Conservation (phyloP, 2,888 invertebrate species). For the Calameuta filiformis region DNA sequence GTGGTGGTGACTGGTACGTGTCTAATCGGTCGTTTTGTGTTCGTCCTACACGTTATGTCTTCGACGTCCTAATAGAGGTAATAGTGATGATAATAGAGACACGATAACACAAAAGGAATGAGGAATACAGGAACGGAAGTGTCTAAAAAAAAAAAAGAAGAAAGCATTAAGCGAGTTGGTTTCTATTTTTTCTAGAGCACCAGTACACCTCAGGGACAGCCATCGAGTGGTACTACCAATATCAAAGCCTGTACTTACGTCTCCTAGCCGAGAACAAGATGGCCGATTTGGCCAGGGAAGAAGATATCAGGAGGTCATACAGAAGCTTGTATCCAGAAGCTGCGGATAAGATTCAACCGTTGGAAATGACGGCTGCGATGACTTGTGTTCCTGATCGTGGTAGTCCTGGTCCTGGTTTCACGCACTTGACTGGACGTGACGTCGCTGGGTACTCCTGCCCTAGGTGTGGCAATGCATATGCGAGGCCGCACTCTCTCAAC, state of each 20-base stretch:
- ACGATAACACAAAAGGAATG: background rate
- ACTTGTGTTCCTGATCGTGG: background rate
- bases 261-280: conserved; percentile 47
- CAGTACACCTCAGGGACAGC: conserved; percentile 41
- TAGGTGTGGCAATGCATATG: conserved; percentile 71
- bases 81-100: background rate
- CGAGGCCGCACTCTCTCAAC: conserved; percentile 69
- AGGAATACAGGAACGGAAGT: background rate
- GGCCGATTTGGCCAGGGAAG: conserved; percentile 16
- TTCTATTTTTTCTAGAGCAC: conserved; percentile 49
- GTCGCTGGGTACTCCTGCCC: conserved; percentile 63
- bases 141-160: background rate
- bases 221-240: conserved; percentile 54
- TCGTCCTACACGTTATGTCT: conserved; percentile 30
- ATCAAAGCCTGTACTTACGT: conserved; percentile 49
- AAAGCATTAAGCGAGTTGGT: conserved; percentile 1
- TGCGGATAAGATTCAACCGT: background rate
- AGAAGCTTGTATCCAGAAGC: conserved; percentile 7
- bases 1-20: conserved; percentile 50
- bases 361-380: background rate
- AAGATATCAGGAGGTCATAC: conserved; percentile 14
- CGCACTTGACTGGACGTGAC: conserved; percentile 4
- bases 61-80: background rate
- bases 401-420: background rate
- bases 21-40: conserved; percentile 35